Evolutionary conservation across 2,113 vertebrate genomes (phyloP), one percentile per base, ranked within the genome.

Genomic region (Perca schrenkii): DNA sequence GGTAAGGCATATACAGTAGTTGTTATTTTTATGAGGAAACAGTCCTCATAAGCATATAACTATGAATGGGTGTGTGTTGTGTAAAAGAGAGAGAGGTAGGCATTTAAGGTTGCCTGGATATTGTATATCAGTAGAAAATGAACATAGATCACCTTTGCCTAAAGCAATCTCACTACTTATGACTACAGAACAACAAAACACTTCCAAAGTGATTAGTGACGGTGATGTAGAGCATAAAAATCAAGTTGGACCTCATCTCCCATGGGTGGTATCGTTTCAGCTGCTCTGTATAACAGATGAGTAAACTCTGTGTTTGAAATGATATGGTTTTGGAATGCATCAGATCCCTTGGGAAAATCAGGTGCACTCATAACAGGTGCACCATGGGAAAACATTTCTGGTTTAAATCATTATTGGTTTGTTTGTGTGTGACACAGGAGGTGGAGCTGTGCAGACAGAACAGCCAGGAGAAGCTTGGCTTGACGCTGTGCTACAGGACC

Each of bases 401-500:
- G 16, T 63, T 19, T 14, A 54, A 64, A 58, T 53, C 36, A 15
- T 57, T 43, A 43, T 47, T 63, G 8, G 25, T 73, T 40, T 80
- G 25, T 50, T 19, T 74, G 31, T 86, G 53, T 88, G 52, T 86
- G 25, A 74, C 91, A 70, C 89, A 98, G 98, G 97, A 98, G 86
- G 96, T 98, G 79, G 97, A 97, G 90, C 90, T 99, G 86, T 96
- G 96, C 56, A 94, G 97, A 12, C 71, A 96, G 88, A 96, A 94
- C 95, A 98, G 94, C 92, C 97, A 97, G 82, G 98, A 99, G 90
- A 99, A 98, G 89, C 94, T 99, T 63, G 98, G 98, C 10, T 92
- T 99, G 91, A 99, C 98, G 17, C 95, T 99, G 77, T 99, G 98
- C 86, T 99, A 99, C 94, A 94, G 97, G 79, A 99, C 98, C 0